Conservation (phyloP, 2,113 vertebrate species). For the Varanus salvator region DNA sequence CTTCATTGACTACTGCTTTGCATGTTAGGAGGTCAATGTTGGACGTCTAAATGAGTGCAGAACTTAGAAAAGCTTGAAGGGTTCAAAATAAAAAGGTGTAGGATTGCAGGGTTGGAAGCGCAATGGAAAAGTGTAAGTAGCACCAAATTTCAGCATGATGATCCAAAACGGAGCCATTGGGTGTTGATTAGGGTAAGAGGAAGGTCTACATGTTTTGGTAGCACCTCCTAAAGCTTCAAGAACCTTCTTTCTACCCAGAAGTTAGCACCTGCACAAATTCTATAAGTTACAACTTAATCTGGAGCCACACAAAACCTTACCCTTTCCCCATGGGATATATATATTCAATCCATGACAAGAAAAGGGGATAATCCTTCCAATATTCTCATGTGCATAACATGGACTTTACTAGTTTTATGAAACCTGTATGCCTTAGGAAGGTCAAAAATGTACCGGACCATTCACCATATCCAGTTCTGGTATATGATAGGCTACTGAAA, state of each 20-base stretch:
- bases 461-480: neutral
- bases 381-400: too few species aligned
- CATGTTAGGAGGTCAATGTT: neutral
- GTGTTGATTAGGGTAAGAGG: neutral
- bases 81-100: neutral
- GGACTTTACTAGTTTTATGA: neutral
- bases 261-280: neutral
- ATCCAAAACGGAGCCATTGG: neutral
- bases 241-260: neutral
- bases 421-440: neutral
- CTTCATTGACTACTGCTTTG: neutral
- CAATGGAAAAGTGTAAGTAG: neutral
- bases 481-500: neutral
- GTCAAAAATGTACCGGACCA: neutral
- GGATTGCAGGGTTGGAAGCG: neutral
- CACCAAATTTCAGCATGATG: neutral
- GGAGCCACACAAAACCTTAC: too few species aligned
- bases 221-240: neutral
- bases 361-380: too few species aligned
- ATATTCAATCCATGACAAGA: too few species aligned
- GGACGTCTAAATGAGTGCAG: neutral
- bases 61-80: neutral
- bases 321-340: too few species aligned
- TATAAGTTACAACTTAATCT: neutral
- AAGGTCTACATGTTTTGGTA: neutral